Percentiles rank a stretch among this genome's conserved stretches.
phyloP scores from a whole-genome alignment of 2,113 vertebrate species.

The Microcebus jonahi region DNA sequence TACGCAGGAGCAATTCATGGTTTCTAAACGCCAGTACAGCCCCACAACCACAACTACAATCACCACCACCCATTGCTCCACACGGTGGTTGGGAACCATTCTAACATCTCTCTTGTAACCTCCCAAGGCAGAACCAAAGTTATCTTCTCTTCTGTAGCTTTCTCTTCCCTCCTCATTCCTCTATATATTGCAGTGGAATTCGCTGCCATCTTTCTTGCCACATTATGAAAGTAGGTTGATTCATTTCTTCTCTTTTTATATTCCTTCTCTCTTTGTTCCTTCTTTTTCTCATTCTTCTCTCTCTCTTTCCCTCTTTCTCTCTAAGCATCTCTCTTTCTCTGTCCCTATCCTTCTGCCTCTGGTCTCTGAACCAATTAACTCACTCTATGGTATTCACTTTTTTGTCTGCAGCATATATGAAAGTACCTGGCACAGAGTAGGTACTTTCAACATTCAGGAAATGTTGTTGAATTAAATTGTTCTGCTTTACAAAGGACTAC shows the following conservation, averaged over 20 bases:
- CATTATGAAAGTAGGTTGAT: background rate
- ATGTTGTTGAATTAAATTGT: background rate
- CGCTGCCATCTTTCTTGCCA: background rate
- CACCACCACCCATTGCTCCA: background rate
- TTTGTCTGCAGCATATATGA: background rate
- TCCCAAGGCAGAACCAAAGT: background rate
- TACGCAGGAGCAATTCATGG: background rate
- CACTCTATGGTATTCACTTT: background rate
- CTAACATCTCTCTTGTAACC: background rate
- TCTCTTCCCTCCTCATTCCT: background rate
- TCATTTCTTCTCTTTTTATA: background rate
- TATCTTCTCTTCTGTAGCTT: background rate
- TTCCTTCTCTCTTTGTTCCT: rapidly evolving
- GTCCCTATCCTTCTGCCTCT: background rate
- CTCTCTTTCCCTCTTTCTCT: background rate
- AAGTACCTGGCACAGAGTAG: background rate
- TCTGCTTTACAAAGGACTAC: background rate
- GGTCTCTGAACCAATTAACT: background rate
- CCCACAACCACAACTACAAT: background rate
- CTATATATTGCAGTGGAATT: background rate
- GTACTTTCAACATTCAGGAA: background rate
- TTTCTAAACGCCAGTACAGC: background rate
- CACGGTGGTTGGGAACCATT: background rate
- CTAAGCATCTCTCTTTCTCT: background rate
- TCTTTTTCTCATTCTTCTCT: background rate